Percentiles rank a stretch among this genome's conserved stretches.
Evolutionary conservation across 2,888 invertebrate genomes (phyloP).

Genomic region (Xestia c-nigrum): DNA sequence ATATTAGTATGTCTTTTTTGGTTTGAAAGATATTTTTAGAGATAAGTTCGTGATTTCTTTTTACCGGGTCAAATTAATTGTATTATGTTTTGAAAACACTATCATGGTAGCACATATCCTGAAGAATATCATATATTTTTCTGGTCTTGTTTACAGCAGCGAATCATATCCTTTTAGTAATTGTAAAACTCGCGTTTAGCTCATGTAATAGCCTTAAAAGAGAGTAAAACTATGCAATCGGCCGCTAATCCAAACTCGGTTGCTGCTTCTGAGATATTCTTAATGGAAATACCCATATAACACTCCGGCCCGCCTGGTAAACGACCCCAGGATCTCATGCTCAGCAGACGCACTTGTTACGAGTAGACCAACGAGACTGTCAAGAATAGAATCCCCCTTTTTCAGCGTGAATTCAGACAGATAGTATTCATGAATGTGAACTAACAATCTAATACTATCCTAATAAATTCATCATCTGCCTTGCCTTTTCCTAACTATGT

Average conservation of each 20-base stretch:
- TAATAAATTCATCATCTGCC: neutral
- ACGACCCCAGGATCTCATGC: neutral
- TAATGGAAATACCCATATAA: neutral
- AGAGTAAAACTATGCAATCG: neutral
- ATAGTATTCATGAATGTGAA: neutral
- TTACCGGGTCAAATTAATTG: too few species aligned
- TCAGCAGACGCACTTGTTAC: neutral
- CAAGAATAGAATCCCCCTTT: neutral
- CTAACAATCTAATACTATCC: neutral
- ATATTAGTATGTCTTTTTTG: too few species aligned
- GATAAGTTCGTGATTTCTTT: too few species aligned
- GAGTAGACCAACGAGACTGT: neutral
- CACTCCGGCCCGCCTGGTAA: neutral
- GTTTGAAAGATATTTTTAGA: too few species aligned
- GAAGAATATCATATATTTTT: too few species aligned
- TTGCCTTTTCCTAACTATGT: too few species aligned
- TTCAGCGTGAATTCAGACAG: neutral
- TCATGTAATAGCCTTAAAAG: too few species aligned
- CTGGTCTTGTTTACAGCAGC: too few species aligned
- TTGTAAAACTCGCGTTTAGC: too few species aligned
- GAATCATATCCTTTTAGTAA: too few species aligned
- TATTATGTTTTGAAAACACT: too few species aligned
- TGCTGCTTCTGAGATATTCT: neutral
- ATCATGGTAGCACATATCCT: too few species aligned
- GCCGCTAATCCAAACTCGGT: neutral